Conservation (phyloP, 2,888 invertebrate genomes). For the Acanthosepion esculentum region DNA sequence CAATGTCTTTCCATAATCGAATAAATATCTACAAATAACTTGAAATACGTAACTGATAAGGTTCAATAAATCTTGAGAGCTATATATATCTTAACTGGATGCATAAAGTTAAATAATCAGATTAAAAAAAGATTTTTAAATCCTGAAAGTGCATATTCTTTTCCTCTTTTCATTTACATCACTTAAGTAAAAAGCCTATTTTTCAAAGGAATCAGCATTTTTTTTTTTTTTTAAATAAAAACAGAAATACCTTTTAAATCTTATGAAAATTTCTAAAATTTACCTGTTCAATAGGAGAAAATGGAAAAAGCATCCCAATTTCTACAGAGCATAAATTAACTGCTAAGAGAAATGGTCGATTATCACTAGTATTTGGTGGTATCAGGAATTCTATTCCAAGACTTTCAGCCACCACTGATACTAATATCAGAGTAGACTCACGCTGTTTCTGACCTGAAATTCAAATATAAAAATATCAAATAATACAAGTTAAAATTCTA, state of each 20-base stretch:
- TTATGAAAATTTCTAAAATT: not conserved
- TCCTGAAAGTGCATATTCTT: no score
- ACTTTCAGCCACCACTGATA: slow-evolving; percentile 86
- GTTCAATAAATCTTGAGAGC: no score
- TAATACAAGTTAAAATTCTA: no score
- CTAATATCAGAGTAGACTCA: slow-evolving; percentile 89
- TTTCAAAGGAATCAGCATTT: no score
- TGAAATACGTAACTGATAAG: no score
- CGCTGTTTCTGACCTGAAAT: slow-evolving; percentile 86
- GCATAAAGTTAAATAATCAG: no score
- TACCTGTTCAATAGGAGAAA: slow-evolving; percentile 83
- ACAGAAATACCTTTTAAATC: not conserved
- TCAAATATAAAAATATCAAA: not conserved
- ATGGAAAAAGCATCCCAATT: slow-evolving; percentile 93
- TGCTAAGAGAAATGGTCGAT: slow-evolving; percentile 85
- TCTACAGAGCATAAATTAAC: slow-evolving; percentile 92
- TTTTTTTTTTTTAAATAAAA: not conserved
- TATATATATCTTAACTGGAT: no score
- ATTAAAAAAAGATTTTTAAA: no score
- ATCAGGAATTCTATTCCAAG: slow-evolving; percentile 88
- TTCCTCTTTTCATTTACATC: no score
- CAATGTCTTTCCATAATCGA: no score
- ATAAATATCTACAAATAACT: no score
- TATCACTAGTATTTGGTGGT: slow-evolving; percentile 79
- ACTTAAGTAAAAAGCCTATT: no score